These are phyloP conservation scores for Magallana ariakensis DNA, from an alignment of 1,140 invertebrate genomes.

Conservation along the genomic window DNA sequence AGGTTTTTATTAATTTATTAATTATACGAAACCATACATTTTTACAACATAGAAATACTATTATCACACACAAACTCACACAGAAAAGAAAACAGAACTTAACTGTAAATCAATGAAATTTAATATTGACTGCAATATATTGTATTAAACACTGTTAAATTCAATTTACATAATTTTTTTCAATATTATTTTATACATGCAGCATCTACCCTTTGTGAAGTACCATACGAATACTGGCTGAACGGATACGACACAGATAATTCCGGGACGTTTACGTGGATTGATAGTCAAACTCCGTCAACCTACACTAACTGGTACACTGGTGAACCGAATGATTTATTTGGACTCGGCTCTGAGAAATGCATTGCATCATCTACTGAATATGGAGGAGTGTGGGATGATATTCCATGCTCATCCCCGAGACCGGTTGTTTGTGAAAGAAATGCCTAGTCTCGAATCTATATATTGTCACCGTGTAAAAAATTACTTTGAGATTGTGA, in stretches of 20 bases:
- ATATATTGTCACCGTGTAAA: too few species aligned
- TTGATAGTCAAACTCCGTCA: background rate
- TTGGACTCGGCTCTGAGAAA: background rate
- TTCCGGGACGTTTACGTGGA: background rate
- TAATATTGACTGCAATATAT: too few species aligned
- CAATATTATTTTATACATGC: background rate
- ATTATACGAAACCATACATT: too few species aligned
- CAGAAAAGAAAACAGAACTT: too few species aligned
- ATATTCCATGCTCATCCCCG: background rate
- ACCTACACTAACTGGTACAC: background rate
- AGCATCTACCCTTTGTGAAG: background rate
- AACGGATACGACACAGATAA: background rate
- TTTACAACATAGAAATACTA: too few species aligned
- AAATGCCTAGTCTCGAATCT: background rate
- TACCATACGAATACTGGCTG: background rate
- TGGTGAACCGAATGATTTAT: background rate
- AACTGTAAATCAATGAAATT: too few species aligned
- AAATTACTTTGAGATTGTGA: too few species aligned
- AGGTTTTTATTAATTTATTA: too few species aligned
- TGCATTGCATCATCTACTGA: background rate
- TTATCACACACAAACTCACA: too few species aligned
- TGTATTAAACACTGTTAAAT: too few species aligned
- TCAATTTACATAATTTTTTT: too few species aligned
- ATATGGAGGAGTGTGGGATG: background rate
- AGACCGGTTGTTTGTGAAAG: background rate